Conservation (phyloP, 2,888 invertebrate species). For the Dioctria rufipes region DNA sequence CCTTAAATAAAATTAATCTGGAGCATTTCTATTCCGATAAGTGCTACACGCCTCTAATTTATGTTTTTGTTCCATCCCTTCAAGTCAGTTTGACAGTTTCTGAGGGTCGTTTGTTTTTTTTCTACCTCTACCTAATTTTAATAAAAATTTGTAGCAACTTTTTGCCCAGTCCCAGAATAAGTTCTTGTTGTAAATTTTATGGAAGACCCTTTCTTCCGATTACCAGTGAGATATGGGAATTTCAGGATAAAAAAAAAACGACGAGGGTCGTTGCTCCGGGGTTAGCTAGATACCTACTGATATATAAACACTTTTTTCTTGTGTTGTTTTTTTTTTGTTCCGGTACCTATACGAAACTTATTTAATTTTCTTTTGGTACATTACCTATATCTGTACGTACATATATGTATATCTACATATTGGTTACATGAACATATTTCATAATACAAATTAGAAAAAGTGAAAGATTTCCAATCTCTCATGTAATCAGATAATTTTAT, state of each 20-base stretch:
- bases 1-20: slow-evolving; percentile 24
- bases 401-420: not conserved
- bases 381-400: not conserved
- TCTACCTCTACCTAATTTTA: slow-evolving; percentile 23
- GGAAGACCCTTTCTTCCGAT: slow-evolving; percentile 36
- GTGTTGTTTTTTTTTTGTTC: not conserved
- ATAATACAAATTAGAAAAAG: slow-evolving; percentile 23
- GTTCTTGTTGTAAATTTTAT: too few relatives aligned
- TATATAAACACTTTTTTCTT: not conserved
- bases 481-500: slow-evolving; percentile 58
- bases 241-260: slow-evolving; percentile 43
- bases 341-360: slow-evolving; percentile 52
- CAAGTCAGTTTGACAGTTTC: slow-evolving; percentile 47
- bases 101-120: slow-evolving; percentile 47
- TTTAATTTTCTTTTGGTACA: slow-evolving; percentile 46
- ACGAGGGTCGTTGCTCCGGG: not conserved
- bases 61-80: slow-evolving; percentile 54
- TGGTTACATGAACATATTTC: not conserved
- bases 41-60: slow-evolving; percentile 60
- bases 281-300: not conserved
- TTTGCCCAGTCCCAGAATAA: slow-evolving; percentile 32
- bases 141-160: slow-evolving; percentile 44
- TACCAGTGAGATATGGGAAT: slow-evolving; percentile 55
- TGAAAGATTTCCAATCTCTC: slow-evolving; percentile 50
- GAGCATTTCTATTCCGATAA: slow-evolving; percentile 35